Evolutionary conservation across 2,113 vertebrate species (phyloP).

Genomic region (Heptranchias perlo): DNA sequence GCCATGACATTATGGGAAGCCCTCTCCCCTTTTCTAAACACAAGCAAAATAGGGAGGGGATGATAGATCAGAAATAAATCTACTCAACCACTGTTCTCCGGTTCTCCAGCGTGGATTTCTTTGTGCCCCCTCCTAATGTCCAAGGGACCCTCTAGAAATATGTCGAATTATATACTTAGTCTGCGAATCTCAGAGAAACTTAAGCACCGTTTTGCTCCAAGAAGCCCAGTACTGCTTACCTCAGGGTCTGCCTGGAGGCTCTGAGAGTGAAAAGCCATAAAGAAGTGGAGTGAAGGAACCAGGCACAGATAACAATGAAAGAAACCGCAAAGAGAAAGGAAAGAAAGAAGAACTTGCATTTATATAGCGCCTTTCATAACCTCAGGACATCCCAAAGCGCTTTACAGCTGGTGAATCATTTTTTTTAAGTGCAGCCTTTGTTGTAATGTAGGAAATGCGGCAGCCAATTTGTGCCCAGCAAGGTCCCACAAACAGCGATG

Average conservation of each 20-base stretch:
- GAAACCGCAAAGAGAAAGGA: background rate
- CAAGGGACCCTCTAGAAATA: background rate
- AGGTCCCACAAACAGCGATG: too few relatives aligned
- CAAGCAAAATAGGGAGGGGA: background rate
- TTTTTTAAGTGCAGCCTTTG: too few relatives aligned
- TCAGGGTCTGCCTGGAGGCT: background rate
- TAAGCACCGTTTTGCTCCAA: background rate
- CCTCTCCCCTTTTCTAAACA: too few relatives aligned
- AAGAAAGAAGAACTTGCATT: background rate
- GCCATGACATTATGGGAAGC: background rate
- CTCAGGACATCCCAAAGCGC: too few relatives aligned
- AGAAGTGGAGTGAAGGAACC: background rate
- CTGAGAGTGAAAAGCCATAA: background rate
- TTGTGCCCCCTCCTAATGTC: background rate
- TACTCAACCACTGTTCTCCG: background rate
- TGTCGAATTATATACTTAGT: too few relatives aligned
- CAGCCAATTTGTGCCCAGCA: too few relatives aligned
- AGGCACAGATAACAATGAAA: background rate
- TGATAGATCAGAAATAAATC: background rate
- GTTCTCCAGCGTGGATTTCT: background rate
- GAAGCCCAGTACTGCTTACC: too few relatives aligned
- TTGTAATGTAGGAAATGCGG: too few relatives aligned
- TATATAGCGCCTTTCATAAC: background rate
- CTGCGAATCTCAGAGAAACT: background rate
- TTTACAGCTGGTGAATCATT: too few relatives aligned